These are phyloP conservation scores for Aphaenogaster rudis DNA, from an alignment of 1,140 invertebrate species.

Conservation along the genomic window DNA sequence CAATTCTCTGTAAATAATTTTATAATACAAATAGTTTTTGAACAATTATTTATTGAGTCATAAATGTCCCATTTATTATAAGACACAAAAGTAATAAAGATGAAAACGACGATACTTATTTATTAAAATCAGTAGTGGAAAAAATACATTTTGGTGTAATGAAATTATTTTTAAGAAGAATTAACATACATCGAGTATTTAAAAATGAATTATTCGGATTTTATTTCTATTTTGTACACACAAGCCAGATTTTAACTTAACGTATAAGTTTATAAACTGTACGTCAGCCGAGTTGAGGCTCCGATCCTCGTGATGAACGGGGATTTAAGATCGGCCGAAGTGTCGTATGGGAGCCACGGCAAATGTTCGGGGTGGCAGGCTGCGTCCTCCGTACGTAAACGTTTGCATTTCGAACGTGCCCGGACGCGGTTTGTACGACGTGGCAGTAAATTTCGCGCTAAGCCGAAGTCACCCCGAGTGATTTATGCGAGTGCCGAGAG, in stretches of 20 bases:
- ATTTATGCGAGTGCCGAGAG: constrained; percentile 76
- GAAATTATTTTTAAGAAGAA: not conserved
- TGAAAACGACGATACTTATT: not conserved
- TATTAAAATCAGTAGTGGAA: not conserved
- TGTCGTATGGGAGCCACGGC: constrained; percentile 59
- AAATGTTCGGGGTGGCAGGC: constrained; percentile 65
- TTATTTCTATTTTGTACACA: not conserved
- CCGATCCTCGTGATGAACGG: constrained; percentile 41
- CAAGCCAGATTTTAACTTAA: not conserved
- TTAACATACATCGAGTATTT: not conserved
- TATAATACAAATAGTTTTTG: not conserved
- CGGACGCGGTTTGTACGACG: constrained; percentile 69
- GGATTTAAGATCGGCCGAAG: constrained; percentile 47
- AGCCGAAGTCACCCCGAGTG: constrained; percentile 75
- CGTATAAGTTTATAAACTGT: constrained; percentile 9
- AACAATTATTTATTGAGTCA: not conserved
- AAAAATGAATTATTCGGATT: not conserved
- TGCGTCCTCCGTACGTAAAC: constrained; percentile 68
- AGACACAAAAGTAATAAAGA: not conserved
- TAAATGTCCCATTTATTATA: not conserved
- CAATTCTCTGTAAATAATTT: not conserved
- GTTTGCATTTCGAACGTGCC: constrained; percentile 72
- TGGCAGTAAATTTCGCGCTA: constrained; percentile 80
- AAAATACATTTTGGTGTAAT: not conserved
- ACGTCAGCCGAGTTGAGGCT: not conserved